Base-by-base conservation (phyloP, 1,140 invertebrate genomes). In the Rhopalosiphum maidis region DNA sequence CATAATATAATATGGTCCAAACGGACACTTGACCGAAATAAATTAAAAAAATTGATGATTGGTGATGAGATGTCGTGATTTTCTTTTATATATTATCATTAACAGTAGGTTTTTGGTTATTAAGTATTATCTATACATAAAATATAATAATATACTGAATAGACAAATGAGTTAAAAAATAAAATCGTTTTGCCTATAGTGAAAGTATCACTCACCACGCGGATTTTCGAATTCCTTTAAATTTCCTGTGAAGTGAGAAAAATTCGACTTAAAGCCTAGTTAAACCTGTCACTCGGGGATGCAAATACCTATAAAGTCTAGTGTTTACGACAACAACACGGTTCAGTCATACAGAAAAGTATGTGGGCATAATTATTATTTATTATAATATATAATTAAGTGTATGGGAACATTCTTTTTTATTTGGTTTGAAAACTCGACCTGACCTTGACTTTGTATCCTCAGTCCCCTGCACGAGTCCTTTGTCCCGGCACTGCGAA, bases 371-470 rank as follows among this genome's bases (percentile, higher is more conserved):
- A 54, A 6, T 54, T 18, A 6, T 21, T 54, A 54, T 54, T 54
- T 54, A n/a, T 68, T 68, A 68, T n/a, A n/a, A 77, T 18, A n/a
- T 15, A 30, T 30, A 21, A 6, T 18, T 0, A 35, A n/a, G 15
- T n/a, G 30, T n/a, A 2, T 68, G 30, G 30, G 30, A 68, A 68
- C 9, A 1, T n/a, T 51, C 0, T 30, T 68, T 68, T 68, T 15
- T 68, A 68, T 68, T 15, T 35, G 21, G 43, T 88, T 30, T 30
- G 25, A 30, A 54, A 68, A 25, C 11, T 30, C 7, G 54, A 43
- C 25, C 41, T 41, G 85, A 86, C 85, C 85, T 86, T 86, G 85
- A 86, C 85, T 86, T 46, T 43, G 85, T 41, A 43, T 43, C 25
- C 41, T 86, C 85, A 43, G 85, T 43, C 85, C 43, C 41, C 22